These are phyloP conservation scores for Drosophila bipectinata DNA, from an alignment of 1,140 invertebrate genomes.

Conservation along the genomic window DNA sequence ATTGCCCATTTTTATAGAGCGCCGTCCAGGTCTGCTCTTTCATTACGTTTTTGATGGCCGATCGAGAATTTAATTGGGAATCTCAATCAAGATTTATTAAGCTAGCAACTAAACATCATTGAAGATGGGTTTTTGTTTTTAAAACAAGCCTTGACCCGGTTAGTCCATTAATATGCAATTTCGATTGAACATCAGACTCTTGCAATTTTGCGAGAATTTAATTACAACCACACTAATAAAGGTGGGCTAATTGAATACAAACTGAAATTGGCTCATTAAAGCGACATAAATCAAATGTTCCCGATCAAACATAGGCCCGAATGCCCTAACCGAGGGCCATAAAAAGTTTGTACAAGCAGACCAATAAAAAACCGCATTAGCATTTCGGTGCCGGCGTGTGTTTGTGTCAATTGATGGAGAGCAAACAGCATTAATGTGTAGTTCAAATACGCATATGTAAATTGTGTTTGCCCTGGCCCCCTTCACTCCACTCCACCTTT, in stretches of 20 bases:
- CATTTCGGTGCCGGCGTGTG: slow-evolving; percentile 36
- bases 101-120: neutral
- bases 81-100: slow-evolving; percentile 15
- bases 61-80: slow-evolving; percentile 34
- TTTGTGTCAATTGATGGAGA: slow-evolving; percentile 51
- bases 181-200: slow-evolving; percentile 26
- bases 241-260: slow-evolving; percentile 61
- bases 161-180: slow-evolving; percentile 33
- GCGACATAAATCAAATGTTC: slow-evolving; percentile 63
- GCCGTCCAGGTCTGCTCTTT: slow-evolving; percentile 50
- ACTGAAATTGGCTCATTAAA: slow-evolving; percentile 57
- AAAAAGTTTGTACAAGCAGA: slow-evolving; percentile 59
- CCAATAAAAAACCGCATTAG: slow-evolving; percentile 61
- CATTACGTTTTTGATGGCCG: slow-evolving; percentile 47
- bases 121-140: neutral
- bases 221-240: slow-evolving; percentile 41
- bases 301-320: slow-evolving; percentile 24
- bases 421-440: slow-evolving; percentile 66
- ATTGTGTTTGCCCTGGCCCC: slow-evolving; percentile 40
- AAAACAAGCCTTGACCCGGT: slow-evolving; percentile 16
- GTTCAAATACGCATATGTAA: slow-evolving; percentile 72
- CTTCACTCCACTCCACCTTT: neutral
- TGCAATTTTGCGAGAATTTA: slow-evolving; percentile 20
- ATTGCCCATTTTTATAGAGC: slow-evolving; percentile 59
- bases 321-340: slow-evolving; percentile 14